Evolutionary conservation across 1,140 invertebrate species (phyloP), one percentile per base, ranked within the genome.

Genomic region (Drosophila bocqueti): DNA sequence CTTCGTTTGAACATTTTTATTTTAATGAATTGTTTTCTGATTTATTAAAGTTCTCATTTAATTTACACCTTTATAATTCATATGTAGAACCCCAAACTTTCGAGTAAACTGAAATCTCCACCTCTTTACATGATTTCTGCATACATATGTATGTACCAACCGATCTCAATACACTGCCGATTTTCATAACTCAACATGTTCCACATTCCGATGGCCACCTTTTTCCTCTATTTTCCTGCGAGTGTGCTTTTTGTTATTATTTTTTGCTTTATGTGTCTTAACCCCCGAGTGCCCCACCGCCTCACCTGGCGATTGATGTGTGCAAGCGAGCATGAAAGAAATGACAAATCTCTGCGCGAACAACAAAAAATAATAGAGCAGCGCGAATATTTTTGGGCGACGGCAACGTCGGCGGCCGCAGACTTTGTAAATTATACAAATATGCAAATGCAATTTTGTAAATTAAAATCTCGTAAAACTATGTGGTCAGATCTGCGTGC

Each of bases 241-340:
- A 38, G 36, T 40, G 9, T 26, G 54, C 18, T 49, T 71, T 72
- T 50, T 46, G 38, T 43, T 60, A 59, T 43, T 43, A 24, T 62
- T 60, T 65, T 29, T 43, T 60, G n/a, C 31, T 54, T 15, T 38
- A 9, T 54, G 34, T 57, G 21, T 40, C 54, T 57, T 45, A 63
- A 63, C 38, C 49, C 67, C 64, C 64, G 6, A 52, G 7, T 46
- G 38, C 79, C 46, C 59, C 47, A 60, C 61, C 65, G 58, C 64
- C 75, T 59, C 81, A 85, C 85, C 81, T 85, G 81, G 42, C 85
- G 85, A 90, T 89, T 89, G 85, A 89, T 90, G 85, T 90, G 85
- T 90, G 83, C 79, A 90, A 90, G 85, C 87, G 82, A 90, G 79
- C 85, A 89, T 90, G 81, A 90, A 80, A 89, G 80, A 90, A 90